Base-by-base conservation (phyloP, 2,888 invertebrate species). In the Empis stercorea region DNA sequence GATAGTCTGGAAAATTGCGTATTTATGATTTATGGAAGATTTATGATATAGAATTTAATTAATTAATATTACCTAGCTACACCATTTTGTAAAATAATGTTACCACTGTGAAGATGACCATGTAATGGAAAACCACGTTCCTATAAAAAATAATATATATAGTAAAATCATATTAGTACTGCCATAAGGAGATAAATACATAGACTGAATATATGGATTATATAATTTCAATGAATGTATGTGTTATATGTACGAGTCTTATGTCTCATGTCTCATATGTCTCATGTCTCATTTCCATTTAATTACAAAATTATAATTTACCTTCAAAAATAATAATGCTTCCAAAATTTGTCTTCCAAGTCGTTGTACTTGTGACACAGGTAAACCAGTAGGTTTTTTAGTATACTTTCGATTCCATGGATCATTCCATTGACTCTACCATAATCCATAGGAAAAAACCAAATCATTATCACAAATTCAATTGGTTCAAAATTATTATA, bases 51-150 rank as follows among this genome's bases (percentile, higher is more conserved):
- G 10, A 16, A 39, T 20, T 37, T 37, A 10, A 34, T 34, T 32
- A 32, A n/a, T 34, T 34, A 10, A 7, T 34, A n/a, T 34, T 60
- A 84, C 84, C 92, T 78, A 43, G 93, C 93, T 1, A 89, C 88
- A 16, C 92, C 91, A 65, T 93, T 91, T 61, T 93, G 92, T 38
- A 93, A 76, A 54, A 93, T 85, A 23, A 94, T 81, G 70, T 94
- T 94, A 36, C 92, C 92, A 45, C 87, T 82, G 67, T 93, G 92
- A 55, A 94, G 71, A 68, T 93, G 89, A 39, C 84, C 79, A 59
- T 87, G 87, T 10, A 84, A 79, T 4, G 92, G 91, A 64, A 92
- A 91, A 11, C 89, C 87, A 58, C 88, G 83, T 59, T 88, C 87
- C 56, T 82, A 20, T 83, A 16, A 93, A 74, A 67, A 91, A 91